These are phyloP conservation scores for Kryptolebias marmoratus DNA, from an alignment of 2,113 vertebrate genomes.

Conservation along the genomic window DNA sequence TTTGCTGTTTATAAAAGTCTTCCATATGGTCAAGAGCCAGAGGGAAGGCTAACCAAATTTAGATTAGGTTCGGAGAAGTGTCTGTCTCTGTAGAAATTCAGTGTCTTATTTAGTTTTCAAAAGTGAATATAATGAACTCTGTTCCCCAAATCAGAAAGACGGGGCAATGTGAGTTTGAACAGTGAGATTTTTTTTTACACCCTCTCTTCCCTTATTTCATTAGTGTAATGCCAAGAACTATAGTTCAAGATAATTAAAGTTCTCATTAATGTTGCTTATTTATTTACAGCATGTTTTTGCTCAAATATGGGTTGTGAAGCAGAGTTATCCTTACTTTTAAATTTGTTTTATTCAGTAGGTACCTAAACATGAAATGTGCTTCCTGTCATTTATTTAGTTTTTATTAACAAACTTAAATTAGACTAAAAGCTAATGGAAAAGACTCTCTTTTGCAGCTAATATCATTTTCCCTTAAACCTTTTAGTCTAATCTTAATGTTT, in stretches of 20 bases:
- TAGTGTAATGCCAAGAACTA: not conserved
- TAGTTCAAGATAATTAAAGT: too few relatives aligned
- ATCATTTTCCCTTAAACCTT: not conserved
- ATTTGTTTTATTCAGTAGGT: too few relatives aligned
- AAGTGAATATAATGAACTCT: constrained; percentile 14
- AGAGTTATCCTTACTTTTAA: too few relatives aligned
- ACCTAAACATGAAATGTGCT: too few relatives aligned
- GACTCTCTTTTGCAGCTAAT: too few relatives aligned
- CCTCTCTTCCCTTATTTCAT: not conserved
- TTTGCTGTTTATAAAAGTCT: constrained; percentile 52
- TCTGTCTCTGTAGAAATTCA: constrained; percentile 7
- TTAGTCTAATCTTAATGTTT: not conserved
- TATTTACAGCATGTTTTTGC: too few relatives aligned
- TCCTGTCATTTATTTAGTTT: too few relatives aligned
- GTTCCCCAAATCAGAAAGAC: not conserved
- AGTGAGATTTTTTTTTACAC: not conserved
- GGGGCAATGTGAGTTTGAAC: not conserved
- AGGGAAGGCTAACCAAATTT: constrained; percentile 29
- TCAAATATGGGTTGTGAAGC: too few relatives aligned
- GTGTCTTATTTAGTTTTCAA: constrained; percentile 34
- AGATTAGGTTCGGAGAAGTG: constrained; percentile 20
- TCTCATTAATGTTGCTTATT: too few relatives aligned
- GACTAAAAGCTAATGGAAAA: too few relatives aligned
- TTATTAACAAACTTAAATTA: too few relatives aligned
- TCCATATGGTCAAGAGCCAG: constrained; percentile 36